phyloP scores from a whole-genome alignment of 2,888 invertebrate species.

The Rhopalosiphum nymphaeae region DNA sequence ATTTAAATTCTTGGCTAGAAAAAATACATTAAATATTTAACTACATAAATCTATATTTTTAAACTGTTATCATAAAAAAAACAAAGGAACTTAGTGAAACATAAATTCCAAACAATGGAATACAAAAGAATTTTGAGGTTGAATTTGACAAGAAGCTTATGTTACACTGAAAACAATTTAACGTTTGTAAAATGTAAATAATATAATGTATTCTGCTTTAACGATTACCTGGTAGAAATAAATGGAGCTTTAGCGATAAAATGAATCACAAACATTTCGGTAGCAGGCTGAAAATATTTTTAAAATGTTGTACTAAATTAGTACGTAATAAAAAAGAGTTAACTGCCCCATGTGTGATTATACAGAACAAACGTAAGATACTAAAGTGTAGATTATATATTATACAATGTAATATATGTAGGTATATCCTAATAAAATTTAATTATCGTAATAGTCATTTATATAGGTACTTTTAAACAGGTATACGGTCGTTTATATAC shows the following conservation, averaged over 20 bases:
- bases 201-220: background rate
- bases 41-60: no score
- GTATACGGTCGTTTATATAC: no score
- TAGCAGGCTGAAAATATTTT: background rate
- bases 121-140: no score
- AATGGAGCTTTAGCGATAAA: background rate
- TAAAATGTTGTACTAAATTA: background rate
- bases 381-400: background rate
- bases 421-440: background rate
- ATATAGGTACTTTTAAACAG: no score
- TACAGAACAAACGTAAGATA: background rate
- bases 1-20: no score
- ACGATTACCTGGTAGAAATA: background rate
- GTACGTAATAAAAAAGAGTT: background rate
- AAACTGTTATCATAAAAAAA: no score
- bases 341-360: background rate
- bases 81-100: no score
- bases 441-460: no score
- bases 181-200: background rate
- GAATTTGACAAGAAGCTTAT: no score
- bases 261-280: background rate
- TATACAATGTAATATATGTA: no score
- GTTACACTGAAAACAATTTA: background rate
- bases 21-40: no score
- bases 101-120: no score